These are phyloP conservation scores for Macheiramphus alcinus DNA, from an alignment of 2,113 vertebrate species.

Conservation along the genomic window DNA sequence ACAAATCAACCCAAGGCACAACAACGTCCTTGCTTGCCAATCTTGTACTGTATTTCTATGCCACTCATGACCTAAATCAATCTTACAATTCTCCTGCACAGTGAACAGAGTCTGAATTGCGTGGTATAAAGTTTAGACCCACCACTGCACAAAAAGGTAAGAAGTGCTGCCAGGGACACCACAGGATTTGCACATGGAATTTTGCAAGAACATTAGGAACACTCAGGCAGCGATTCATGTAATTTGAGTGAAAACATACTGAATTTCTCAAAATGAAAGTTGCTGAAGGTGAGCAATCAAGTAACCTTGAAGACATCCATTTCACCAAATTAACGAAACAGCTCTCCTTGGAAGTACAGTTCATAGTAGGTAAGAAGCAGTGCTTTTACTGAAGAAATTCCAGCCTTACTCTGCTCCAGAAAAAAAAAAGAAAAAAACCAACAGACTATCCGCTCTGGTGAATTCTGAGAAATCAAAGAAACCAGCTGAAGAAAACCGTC, in stretches of 20 bases:
- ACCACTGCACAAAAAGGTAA: background rate
- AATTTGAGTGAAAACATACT: background rate
- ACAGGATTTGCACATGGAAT: background rate
- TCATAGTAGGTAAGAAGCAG: background rate
- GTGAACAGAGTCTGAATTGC: accelerated
- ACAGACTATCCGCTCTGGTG: background rate
- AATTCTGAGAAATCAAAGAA: background rate
- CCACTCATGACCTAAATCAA: accelerated
- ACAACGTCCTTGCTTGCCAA: accelerated
- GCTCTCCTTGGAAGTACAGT: background rate
- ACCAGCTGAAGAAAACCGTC: background rate
- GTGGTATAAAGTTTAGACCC: accelerated
- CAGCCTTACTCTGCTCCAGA: background rate
- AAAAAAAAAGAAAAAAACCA: too few species aligned
- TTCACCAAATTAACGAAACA: background rate
- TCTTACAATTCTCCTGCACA: background rate
- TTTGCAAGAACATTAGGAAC: accelerated
- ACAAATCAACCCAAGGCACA: background rate
- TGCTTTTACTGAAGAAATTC: background rate
- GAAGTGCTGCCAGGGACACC: background rate
- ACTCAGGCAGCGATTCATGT: background rate
- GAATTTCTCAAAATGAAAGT: background rate
- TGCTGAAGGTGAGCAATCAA: background rate
- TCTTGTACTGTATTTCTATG: accelerated
- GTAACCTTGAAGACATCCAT: background rate